These are phyloP conservation scores for Phenganax stokvisi DNA, from an alignment of 92 coral and sea anemone species.

Conservation along the genomic window DNA sequence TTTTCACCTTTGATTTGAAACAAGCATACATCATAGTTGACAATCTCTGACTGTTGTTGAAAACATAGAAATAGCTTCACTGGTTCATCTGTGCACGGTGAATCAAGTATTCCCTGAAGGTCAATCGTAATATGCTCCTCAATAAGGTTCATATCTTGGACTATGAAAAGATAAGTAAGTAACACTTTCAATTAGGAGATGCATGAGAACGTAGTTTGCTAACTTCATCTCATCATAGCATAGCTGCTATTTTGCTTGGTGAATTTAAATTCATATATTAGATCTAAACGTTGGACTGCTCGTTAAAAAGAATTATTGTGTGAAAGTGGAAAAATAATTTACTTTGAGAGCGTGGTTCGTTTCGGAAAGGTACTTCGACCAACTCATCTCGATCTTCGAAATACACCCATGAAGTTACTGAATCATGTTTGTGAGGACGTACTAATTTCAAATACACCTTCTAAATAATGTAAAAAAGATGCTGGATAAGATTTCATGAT, in stretches of 20 bases:
- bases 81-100: not conserved
- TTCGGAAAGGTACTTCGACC: not conserved
- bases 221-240: no score
- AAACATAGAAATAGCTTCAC: not conserved
- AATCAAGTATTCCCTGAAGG: not conserved
- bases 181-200: not conserved
- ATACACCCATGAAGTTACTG: not conserved
- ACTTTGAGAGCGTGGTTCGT: not conserved
- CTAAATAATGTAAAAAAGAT: not conserved
- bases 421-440: not conserved
- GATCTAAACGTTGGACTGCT: no score
- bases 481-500: not conserved
- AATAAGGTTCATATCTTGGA: not conserved
- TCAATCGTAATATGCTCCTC: not conserved
- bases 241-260: no score
- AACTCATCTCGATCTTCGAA: not conserved
- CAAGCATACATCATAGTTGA: not conserved
- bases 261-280: no score
- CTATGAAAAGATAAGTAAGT: not conserved
- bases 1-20: conserved; percentile 28
- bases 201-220: no score
- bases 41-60: not conserved
- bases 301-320: no score
- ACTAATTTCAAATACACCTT: not conserved
- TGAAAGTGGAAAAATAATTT: not conserved